Percentiles rank a stretch among this genome's conserved stretches.
These are phyloP conservation scores for Limonius californicus DNA, from an alignment of 1,140 invertebrate species.

Conservation along the genomic window DNA sequence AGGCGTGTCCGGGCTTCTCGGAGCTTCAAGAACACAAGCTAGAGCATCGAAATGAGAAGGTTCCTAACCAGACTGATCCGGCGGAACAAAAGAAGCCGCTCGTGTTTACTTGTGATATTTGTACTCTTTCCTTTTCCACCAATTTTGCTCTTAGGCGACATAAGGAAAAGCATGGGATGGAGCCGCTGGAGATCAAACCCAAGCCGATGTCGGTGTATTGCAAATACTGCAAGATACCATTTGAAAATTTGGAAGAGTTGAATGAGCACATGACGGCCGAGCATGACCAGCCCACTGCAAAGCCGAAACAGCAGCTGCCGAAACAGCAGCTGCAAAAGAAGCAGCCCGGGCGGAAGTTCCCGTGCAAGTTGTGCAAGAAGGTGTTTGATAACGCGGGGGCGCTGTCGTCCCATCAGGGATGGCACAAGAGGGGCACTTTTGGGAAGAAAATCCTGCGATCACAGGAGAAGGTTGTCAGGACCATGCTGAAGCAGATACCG, in stretches of 20 bases:
- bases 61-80: not conserved
- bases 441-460: slow-evolving; percentile 4
- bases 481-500: not conserved
- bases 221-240: slow-evolving; percentile 40
- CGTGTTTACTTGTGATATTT: slow-evolving; percentile 38
- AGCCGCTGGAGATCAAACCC: slow-evolving; percentile 12
- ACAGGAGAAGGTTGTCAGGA: not conserved
- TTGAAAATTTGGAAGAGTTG: slow-evolving; percentile 23
- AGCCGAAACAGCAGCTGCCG: not conserved
- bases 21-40: slow-evolving; percentile 37
- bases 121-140: slow-evolving; percentile 31
- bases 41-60: slow-evolving; percentile 26
- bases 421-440: slow-evolving; percentile 37
- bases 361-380: slow-evolving; percentile 36
- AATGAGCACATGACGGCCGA: slow-evolving; percentile 28
- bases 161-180: slow-evolving; percentile 35
- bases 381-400: slow-evolving; percentile 31
- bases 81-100: slow-evolving; percentile 9
- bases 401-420: slow-evolving; percentile 38
- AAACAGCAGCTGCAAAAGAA: slow-evolving; percentile 18
- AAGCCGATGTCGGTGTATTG: slow-evolving; percentile 25
- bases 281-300: slow-evolving; percentile 29
- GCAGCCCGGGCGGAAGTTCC: slow-evolving; percentile 15
- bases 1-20: slow-evolving; percentile 29
- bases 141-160: slow-evolving; percentile 35